Base-by-base conservation (phyloP, 2,888 invertebrate genomes). In the Teleiodes luculella region DNA sequence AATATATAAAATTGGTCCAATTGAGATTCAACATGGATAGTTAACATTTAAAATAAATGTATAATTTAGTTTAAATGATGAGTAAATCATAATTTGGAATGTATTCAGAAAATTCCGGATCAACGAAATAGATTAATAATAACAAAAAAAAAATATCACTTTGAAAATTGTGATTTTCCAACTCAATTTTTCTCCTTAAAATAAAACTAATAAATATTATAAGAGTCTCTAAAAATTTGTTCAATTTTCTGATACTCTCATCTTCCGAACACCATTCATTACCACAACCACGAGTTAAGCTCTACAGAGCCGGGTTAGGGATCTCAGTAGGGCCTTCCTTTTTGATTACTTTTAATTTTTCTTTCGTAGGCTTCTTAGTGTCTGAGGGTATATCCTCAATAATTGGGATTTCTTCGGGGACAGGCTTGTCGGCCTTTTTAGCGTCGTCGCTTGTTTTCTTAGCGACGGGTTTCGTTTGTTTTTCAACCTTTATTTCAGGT, bases 301-400 rank as follows among this genome's bases (percentile, higher is more conserved):
- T 16, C 76, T 78, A 81, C 59, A 74, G 56, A 53, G 75, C 70
- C 57, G 80, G 83, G 60, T 82, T 78, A 45, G 86, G 89, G 16
- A 90, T 90, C 64, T 88, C 90, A 18, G 80, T 71, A 1, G 90
- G 90, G 8, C 92, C 92, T 55, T 83, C 90, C 65, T 90, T 92
- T 66, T 88, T 92, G 55, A 92, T 92, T 2, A 92, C 91, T 77
- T 92, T 92, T 24, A 92, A 80, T 48, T 85, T 91, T 60, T 91
- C 90, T 56, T 85, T 83, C 62, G 75, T 75, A 0, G 92, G 92
- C 53, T 91, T 90, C 16, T 77, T 74, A 0, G 90, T 91, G 63
- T 92, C 92, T 0, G 84, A 81, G 2, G 85, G 83, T 56, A 92
- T 90, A 47, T 90, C 80, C 68, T 93, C 92, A 54, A 78, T 80